Percentiles rank a stretch among this genome's conserved stretches.
Evolutionary conservation across 2,888 invertebrate genomes (phyloP).

Genomic region (Lumbricus terrestris): DNA sequence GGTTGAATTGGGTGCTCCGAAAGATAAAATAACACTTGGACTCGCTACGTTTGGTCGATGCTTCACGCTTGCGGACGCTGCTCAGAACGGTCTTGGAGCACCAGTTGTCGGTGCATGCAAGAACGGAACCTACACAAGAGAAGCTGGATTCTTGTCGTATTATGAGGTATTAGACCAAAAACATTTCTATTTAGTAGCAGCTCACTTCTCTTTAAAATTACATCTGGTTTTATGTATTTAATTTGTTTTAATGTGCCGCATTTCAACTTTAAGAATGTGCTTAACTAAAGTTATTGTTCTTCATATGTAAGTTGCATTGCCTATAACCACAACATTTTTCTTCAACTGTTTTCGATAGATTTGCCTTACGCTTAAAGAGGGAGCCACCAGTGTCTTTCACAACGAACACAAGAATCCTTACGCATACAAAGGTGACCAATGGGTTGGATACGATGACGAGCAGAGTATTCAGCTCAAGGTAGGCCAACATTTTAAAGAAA

Average conservation of each 20-base stretch:
- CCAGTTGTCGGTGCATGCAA: constrained; percentile 40
- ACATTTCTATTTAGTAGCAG: too few species aligned
- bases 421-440: constrained; percentile 34
- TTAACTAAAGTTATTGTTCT: too few species aligned
- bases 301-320: too few species aligned
- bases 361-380: constrained; percentile 14
- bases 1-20: constrained; percentile 45
- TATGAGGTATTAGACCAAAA: constrained; percentile 45
- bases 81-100: constrained; percentile 42
- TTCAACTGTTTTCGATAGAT: constrained; percentile 24
- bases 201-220: too few species aligned
- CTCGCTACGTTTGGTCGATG: constrained; percentile 48
- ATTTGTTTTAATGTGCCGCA: too few species aligned
- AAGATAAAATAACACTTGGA: constrained; percentile 47
- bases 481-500: too few species aligned
- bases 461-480: constrained; percentile 33
- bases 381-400: constrained; percentile 22
- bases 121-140: constrained; percentile 45
- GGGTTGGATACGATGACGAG: constrained; percentile 37
- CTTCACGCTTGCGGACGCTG: constrained; percentile 42
- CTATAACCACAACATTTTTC: too few species aligned
- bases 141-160: constrained; percentile 47
- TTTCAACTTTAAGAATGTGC: too few species aligned
- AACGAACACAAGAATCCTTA: constrained; percentile 30
- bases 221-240: too few species aligned